These are phyloP conservation scores for Colletes collaris DNA, from an alignment of 2,888 invertebrate species.

Conservation along the genomic window DNA sequence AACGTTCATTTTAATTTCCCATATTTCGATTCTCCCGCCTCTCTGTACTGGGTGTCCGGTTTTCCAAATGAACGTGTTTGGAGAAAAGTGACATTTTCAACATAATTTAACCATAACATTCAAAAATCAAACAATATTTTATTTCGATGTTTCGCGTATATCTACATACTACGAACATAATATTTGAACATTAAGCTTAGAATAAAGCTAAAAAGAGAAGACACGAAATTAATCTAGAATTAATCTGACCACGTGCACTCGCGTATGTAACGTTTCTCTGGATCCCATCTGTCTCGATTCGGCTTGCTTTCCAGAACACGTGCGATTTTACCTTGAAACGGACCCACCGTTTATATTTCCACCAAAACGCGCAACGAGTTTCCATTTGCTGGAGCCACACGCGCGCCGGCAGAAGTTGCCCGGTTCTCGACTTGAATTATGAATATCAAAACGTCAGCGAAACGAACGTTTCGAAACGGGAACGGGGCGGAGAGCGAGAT, in stretches of 20 bases:
- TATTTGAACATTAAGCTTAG: too few relatives aligned
- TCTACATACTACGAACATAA: too few relatives aligned
- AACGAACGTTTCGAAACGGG: neutral
- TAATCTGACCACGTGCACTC: too few relatives aligned
- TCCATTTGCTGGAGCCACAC: conserved; percentile 22
- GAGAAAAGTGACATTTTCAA: too few relatives aligned
- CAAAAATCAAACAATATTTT: too few relatives aligned
- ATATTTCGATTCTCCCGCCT: neutral
- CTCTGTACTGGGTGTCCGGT: neutral
- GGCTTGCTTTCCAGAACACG: neutral
- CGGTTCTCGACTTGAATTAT: conserved; percentile 24
- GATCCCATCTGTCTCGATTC: conserved; percentile 1
- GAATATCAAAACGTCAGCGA: conserved; percentile 40
- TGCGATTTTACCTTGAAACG: conserved; percentile 7
- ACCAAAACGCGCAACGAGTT: conserved; percentile 2
- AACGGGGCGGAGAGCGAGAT: neutral
- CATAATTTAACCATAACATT: too few relatives aligned
- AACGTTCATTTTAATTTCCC: conserved; percentile 26
- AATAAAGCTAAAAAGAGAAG: too few relatives aligned
- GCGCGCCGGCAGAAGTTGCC: neutral
- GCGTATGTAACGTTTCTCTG: too few relatives aligned
- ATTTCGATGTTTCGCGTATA: too few relatives aligned
- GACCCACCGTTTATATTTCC: neutral
- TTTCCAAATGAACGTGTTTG: neutral
- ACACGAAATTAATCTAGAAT: too few relatives aligned